phyloP scores from a whole-genome alignment of 2,113 vertebrate species.

The Corapipo altera region DNA sequence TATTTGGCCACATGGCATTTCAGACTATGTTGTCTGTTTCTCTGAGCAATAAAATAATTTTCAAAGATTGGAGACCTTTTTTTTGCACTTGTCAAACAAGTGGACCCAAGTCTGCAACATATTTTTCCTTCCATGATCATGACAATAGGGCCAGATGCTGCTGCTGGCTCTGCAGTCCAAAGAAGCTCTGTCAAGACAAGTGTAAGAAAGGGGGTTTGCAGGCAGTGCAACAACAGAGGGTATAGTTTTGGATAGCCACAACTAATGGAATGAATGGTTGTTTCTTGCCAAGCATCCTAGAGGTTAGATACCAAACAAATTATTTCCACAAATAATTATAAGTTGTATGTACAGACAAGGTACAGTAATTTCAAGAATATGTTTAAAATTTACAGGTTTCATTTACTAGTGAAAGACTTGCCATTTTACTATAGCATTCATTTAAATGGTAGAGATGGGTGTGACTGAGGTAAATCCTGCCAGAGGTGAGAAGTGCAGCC shows the following conservation, averaged over 20 bases:
- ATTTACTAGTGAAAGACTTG: not conserved
- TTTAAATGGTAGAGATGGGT: not conserved
- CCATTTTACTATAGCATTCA: not conserved
- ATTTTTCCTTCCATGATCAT: not conserved
- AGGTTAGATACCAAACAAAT: not conserved
- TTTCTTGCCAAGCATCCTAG: not conserved
- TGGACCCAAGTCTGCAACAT: not conserved
- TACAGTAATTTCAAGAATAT: not conserved
- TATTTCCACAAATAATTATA: not conserved
- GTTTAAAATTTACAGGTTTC: not conserved
- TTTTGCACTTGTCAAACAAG: not conserved
- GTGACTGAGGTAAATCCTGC: not conserved
- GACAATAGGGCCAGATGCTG: not conserved
- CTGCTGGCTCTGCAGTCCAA: not conserved
- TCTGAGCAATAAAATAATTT: not conserved
- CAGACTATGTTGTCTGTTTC: not conserved
- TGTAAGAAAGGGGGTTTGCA: not conserved
- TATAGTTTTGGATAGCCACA: not conserved
- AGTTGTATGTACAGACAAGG: not conserved
- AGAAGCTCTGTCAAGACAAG: not conserved
- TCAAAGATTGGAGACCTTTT: not conserved
- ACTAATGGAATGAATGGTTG: not conserved
- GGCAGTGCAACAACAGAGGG: accelerated
- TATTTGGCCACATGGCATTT: not conserved
- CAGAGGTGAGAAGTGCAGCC: not conserved